Percentiles rank a stretch among this genome's conserved stretches.
phyloP scores from a whole-genome alignment of 2,113 vertebrate genomes.

The Macheiramphus alcinus region DNA sequence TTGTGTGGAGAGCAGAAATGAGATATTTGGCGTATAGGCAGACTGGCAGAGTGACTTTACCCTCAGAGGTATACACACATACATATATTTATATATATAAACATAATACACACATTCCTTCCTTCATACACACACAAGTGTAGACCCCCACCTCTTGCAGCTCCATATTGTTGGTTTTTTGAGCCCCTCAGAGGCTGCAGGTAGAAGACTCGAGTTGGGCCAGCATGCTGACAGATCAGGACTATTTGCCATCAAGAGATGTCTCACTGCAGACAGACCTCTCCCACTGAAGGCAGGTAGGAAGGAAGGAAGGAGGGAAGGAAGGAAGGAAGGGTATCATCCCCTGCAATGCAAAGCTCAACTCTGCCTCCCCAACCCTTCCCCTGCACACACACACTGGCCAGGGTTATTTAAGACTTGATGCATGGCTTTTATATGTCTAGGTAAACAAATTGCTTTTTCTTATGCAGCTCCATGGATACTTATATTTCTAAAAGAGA shows the following conservation, averaged over 20 bases:
- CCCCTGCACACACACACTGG: not conserved
- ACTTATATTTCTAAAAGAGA: not conserved
- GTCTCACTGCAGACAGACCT: not conserved
- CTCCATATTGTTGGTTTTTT: not conserved
- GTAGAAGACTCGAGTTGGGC: not conserved
- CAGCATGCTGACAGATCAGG: not conserved
- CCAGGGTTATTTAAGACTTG: not conserved
- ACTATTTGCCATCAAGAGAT: not conserved
- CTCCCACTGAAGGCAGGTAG: not conserved
- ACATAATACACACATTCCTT: not conserved
- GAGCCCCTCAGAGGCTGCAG: not conserved
- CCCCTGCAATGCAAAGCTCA: not conserved
- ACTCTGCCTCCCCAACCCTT: not conserved
- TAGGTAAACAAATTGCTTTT: not conserved
- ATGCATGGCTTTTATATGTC: not conserved
- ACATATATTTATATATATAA: not conserved
- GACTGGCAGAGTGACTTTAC: not conserved
- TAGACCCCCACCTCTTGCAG: not conserved
- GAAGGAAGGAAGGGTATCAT: no score
- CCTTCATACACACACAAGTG: accelerated
- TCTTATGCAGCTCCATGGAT: not conserved
- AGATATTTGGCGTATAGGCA: not conserved
- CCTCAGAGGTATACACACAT: not conserved
- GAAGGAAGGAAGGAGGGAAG: not conserved
- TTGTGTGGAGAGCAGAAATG: not conserved